Base-by-base conservation (phyloP, 2,888 invertebrate genomes). In the Sphaerophoria rueppellii region DNA sequence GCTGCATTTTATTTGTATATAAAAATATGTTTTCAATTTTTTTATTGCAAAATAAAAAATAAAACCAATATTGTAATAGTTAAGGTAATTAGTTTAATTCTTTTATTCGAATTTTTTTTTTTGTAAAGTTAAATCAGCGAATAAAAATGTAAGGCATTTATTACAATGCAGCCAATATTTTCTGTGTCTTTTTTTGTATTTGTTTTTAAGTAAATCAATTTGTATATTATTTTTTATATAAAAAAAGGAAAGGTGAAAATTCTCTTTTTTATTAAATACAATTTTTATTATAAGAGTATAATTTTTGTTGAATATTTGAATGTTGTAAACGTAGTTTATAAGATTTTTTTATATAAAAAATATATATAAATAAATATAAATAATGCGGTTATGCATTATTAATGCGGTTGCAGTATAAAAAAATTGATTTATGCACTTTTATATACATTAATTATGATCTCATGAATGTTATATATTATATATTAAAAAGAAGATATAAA, bases 391-490 rank as follows among this genome's bases (percentile, higher is more conserved):
- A 76, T 70, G 75, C 80, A 85, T 35, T 50, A 65, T 65, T 50
- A 61, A 79, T 73, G 75, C 72, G 57, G 43, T 69, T 69, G 70
- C 78, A 58, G 65, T 82, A 52, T 71, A 71, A 74, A 16, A 43
- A 40, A 40, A 70, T 57, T 71, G 80, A 76, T 80, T 85, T 80
- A 73, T 76, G 83, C 75, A 76, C 80, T 80, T 83, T 83, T 83
- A 80, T 79, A 83, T 72, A 60, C 40, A 43, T 9, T 87, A 88
- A 85, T 90, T 89, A 91, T 91, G 91, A 91, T 91, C 91, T 91
- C 91, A 91, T 91, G 90, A 90, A 90, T 90, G 90, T 91, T 91
- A 90, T 24, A 24, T 24, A 24, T 90, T 91, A 73, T 76, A 75
- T 79, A 54, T 40, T 35, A 65, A 89, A 89, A 89, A 73, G 89